A percentile compares a stretch with the other conserved stretches of the same genome.
Evolutionary conservation across 2,797 vertebrate genomes (phyloP).

Genomic region (Molossus molossus): DNA sequence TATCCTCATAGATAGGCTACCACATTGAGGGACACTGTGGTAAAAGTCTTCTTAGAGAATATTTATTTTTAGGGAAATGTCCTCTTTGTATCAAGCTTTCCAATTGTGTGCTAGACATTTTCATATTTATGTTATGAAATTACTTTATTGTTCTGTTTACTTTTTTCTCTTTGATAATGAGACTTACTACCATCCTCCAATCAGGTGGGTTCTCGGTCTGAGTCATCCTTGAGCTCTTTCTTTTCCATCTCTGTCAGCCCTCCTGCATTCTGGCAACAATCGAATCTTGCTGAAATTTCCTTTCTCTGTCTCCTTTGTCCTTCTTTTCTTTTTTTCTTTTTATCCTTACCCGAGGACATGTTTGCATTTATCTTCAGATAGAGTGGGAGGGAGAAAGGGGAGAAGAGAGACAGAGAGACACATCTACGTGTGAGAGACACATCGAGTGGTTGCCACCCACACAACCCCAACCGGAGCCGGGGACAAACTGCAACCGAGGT

Average conservation of each 20-base stretch:
- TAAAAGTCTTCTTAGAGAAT: neutral
- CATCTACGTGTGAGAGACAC: too few species aligned
- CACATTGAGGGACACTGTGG: neutral
- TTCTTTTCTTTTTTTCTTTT: neutral
- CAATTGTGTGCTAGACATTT: neutral
- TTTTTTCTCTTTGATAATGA: neutral
- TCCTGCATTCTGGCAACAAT: neutral
- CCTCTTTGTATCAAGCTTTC: neutral
- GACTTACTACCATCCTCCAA: neutral
- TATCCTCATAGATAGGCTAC: neutral
- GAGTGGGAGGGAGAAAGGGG: too few species aligned
- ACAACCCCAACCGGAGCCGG: too few species aligned
- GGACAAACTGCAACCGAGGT: too few species aligned
- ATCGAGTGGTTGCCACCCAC: too few species aligned
- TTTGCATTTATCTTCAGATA: too few species aligned
- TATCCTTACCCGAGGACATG: too few species aligned
- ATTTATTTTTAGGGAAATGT: conserved; percentile 8
- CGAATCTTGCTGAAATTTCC: neutral
- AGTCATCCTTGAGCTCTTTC: neutral
- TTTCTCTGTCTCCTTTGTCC: neutral
- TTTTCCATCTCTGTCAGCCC: neutral
- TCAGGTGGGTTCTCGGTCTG: neutral
- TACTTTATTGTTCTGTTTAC: neutral
- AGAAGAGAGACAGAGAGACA: too few species aligned
- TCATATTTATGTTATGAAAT: neutral